Conservation (phyloP, 2,797 vertebrate genomes). For the Cyclopterus lumpus region DNA sequence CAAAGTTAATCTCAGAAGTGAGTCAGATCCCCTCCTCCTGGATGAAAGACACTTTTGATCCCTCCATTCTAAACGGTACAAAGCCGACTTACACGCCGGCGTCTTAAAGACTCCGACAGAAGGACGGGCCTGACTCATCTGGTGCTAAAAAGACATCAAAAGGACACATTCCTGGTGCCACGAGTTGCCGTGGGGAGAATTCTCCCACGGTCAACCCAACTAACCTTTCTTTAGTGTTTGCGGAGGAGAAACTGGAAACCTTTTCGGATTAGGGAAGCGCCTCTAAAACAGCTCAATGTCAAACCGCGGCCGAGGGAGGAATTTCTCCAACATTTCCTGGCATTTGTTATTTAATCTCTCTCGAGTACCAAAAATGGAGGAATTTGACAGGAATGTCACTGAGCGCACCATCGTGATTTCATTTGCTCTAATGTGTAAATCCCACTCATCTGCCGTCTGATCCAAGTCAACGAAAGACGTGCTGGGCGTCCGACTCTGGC, state of each 20-base stretch:
- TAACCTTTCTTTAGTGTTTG: slow-evolving; percentile 66
- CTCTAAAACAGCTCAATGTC: slow-evolving; percentile 35
- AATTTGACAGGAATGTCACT: background rate
- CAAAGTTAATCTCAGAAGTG: slow-evolving; percentile 20
- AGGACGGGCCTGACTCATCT: slow-evolving; percentile 3
- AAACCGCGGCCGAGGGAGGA: background rate
- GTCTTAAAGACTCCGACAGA: slow-evolving; percentile 8
- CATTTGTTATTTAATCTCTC: slow-evolving; percentile 19
- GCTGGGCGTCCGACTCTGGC: slow-evolving; percentile 36
- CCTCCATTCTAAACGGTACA: slow-evolving; percentile 23
- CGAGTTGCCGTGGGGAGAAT: slow-evolving; percentile 32
- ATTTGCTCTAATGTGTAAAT: background rate
- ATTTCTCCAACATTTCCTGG: slow-evolving; percentile 19
- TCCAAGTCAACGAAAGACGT: slow-evolving; percentile 39
- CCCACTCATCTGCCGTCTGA: background rate
- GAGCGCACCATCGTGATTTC: background rate
- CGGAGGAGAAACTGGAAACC: slow-evolving; percentile 71
- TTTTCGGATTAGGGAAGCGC: slow-evolving; percentile 36
- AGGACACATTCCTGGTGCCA: slow-evolving; percentile 45
- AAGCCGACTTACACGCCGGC: slow-evolving; percentile 14
- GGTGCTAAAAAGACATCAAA: slow-evolving; percentile 37
- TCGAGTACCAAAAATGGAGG: slow-evolving; percentile 10
- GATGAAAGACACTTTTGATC: slow-evolving; percentile 30
- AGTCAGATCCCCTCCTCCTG: background rate
- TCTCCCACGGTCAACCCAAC: slow-evolving; percentile 62